Evolutionary conservation across 92 coral and sea anemone species (phyloP), one percentile per base, ranked within the genome.

Genomic region (Palythoa heliodiscus): DNA sequence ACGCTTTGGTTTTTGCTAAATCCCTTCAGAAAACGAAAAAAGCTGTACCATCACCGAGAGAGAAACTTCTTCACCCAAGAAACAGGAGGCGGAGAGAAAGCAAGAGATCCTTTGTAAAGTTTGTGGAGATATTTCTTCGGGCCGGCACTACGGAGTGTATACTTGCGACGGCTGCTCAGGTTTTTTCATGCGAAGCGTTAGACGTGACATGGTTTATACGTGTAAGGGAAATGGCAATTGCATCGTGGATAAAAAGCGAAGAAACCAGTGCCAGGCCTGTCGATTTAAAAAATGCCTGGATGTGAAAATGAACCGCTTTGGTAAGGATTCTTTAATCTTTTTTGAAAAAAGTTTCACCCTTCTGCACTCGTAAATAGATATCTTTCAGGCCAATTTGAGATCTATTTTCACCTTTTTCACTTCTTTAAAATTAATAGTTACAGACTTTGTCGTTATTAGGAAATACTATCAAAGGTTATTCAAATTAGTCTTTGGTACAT

Each of bases 141-240:
- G 99, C 0, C 83, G 99, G 5, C 99, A 97, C 52, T 97, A 97
- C 57, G 99, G 99, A 0, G 98, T 97, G 0, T 94, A 97, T 55
- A 97, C 99, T 0, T 97, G 99, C 58, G 99, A 97, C 47, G 99
- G 99, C 0, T 97, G 99, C 52, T 95, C 98, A 17, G 99, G 99
- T 0, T 97, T 97, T 47, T 97, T 97, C 83, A 97, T 97, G 99
- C 75, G 99, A 14, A 97, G 99, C 57, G 99, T 97, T 15, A 90
- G 99, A 0, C 90, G 99, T 11, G 99, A 97, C 35, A 95, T 95
- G 93, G 99, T 97, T 1, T 97, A 97, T 67, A 89, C 99, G 14
- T 97, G 99, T 85, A 97, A 97, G 70, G 99, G 99, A 19, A 97
- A 94, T 71, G 99, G 99, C 0, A 90, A 88, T 25, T 97, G 99